Conservation (phyloP, 2,797 vertebrate genomes). For the Sorex maritimensis region DNA sequence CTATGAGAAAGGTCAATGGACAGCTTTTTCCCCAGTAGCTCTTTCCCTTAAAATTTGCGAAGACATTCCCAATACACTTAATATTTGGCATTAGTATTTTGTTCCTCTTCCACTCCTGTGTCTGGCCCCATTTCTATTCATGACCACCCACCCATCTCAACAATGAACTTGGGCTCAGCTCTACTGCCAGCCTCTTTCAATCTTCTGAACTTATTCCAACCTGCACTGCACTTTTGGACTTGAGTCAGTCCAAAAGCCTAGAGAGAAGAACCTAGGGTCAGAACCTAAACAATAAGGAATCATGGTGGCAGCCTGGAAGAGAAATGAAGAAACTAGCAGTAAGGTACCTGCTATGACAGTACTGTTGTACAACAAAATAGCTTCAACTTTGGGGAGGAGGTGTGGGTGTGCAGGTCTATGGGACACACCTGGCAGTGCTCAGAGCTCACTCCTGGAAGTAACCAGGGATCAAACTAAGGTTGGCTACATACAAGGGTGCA, state of each 20-base stretch:
- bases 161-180: constrained; percentile 55
- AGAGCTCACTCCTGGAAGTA: too few relatives aligned
- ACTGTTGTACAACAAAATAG: constrained; percentile 41
- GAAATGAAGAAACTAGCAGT: not conserved
- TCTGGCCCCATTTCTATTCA: constrained; percentile 62
- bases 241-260: constrained; percentile 27
- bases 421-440: too few relatives aligned
- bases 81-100: constrained; percentile 50
- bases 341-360: not conserved
- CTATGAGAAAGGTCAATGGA: too few relatives aligned
- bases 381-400: too few relatives aligned
- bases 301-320: not conserved
- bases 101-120: not conserved
- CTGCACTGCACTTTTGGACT: constrained; percentile 49
- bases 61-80: constrained; percentile 7
- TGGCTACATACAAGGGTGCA: too few relatives aligned
- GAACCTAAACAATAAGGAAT: constrained; percentile 45
- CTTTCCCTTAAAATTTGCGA: not conserved
- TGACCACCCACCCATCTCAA: constrained; percentile 32
- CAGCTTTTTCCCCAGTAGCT: not conserved
- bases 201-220: constrained; percentile 63
- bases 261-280: constrained; percentile 51
- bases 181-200: constrained; percentile 59
- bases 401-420: too few relatives aligned
- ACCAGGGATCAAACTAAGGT: too few relatives aligned